Evolutionary conservation across 1,140 invertebrate genomes (phyloP).

Genomic region (Tetragonula clypearis): DNA sequence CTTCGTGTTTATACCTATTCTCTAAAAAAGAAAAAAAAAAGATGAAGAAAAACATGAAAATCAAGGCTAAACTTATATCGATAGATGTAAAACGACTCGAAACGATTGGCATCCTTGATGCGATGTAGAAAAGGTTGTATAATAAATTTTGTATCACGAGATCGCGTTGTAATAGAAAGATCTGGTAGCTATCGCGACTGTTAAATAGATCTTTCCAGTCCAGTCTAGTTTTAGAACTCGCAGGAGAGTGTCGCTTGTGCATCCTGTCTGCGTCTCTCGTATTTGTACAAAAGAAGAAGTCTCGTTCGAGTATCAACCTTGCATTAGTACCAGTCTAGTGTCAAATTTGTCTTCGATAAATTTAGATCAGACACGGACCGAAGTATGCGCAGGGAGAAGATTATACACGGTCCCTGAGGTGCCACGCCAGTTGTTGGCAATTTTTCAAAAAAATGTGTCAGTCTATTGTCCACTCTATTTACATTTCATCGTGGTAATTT

Average conservation of each 20-base stretch:
- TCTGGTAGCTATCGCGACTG: not conserved
- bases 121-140: not conserved
- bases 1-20: constrained; percentile 95
- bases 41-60: not conserved
- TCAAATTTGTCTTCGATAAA: constrained; percentile 77
- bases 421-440: constrained; percentile 65
- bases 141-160: constrained; percentile 10
- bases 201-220: constrained; percentile 26
- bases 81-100: too few species aligned
- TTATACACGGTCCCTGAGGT: constrained; percentile 35
- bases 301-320: constrained; percentile 64
- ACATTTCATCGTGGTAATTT: constrained; percentile 24
- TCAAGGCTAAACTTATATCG: not conserved
- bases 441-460: constrained; percentile 68
- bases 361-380: constrained; percentile 72
- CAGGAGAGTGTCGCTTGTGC: not conserved
- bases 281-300: constrained; percentile 60
- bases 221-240: constrained; percentile 53
- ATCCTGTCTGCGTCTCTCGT: constrained; percentile 28
- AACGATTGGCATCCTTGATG: not conserved
- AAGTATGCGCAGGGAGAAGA: constrained; percentile 61
- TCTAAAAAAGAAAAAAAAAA: constrained; percentile 84
- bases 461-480: constrained; percentile 33
- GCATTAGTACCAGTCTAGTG: constrained; percentile 70
- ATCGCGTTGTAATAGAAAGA: not conserved